A percentile compares a stretch with the other conserved stretches of the same genome.
These are phyloP conservation scores for Bimastos eiseni DNA, from an alignment of 2,888 invertebrate species.

Conservation along the genomic window DNA sequence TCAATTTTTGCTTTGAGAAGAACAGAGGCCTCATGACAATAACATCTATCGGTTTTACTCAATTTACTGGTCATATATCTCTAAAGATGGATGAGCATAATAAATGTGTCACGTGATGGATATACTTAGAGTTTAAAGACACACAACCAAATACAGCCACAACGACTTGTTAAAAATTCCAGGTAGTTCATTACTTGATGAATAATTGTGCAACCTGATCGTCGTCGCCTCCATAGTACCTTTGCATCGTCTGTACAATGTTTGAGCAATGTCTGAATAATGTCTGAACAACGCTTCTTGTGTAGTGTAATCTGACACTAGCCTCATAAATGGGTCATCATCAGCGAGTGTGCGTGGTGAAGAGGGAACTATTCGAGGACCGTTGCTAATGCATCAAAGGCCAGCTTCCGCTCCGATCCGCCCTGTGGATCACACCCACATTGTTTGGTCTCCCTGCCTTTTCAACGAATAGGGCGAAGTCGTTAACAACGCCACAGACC, in stretches of 20 bases:
- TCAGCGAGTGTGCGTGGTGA: not conserved
- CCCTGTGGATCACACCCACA: not conserved
- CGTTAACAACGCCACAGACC: not conserved
- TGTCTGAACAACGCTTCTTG: no score
- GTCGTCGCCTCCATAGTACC: not conserved
- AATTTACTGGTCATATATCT: no score
- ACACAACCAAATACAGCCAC: no score
- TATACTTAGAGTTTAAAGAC: no score
- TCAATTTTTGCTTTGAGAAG: no score
- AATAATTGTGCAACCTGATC: not conserved
- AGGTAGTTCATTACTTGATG: no score
- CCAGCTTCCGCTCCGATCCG: not conserved
- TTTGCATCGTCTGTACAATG: not conserved
- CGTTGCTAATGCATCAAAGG: not conserved
- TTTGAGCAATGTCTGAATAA: no score
- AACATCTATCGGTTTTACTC: no score
- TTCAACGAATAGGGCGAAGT: not conserved
- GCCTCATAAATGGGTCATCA: not conserved
- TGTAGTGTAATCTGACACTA: not conserved
- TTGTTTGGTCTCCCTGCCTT: not conserved
- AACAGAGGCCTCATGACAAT: no score
- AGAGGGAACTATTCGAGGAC: not conserved
- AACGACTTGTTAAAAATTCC: no score
- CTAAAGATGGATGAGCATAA: no score
- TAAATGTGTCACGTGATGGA: no score